These are phyloP conservation scores for Linepithema humile DNA, from an alignment of 1,140 invertebrate genomes.

Conservation along the genomic window DNA sequence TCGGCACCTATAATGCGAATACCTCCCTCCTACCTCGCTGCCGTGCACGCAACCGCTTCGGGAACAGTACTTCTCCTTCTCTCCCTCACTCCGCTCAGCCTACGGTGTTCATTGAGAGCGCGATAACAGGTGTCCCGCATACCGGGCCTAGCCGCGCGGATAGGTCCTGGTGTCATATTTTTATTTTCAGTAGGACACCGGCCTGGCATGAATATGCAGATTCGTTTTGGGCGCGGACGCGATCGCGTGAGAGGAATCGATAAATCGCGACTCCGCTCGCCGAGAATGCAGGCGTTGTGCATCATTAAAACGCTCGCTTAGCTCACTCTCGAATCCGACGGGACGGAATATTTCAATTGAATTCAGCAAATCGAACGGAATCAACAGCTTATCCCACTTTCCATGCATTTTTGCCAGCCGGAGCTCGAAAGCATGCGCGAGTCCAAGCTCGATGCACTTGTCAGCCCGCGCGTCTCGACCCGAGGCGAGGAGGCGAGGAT, in stretches of 20 bases:
- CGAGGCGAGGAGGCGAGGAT: too few relatives aligned
- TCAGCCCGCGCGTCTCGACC: background rate
- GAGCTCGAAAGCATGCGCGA: too few relatives aligned
- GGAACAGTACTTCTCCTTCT: slow-evolving; percentile 61
- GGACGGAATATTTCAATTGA: too few relatives aligned
- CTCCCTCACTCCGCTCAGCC: slow-evolving; percentile 37
- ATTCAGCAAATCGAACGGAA: too few relatives aligned
- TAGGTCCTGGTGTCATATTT: background rate
- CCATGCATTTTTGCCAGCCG: too few relatives aligned
- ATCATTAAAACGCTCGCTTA: too few relatives aligned
- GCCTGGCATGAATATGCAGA: background rate
- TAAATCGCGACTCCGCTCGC: too few relatives aligned
- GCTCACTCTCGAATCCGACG: too few relatives aligned
- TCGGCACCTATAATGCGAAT: slow-evolving; percentile 79
- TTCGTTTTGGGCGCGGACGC: background rate
- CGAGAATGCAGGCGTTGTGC: too few relatives aligned
- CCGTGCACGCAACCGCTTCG: slow-evolving; percentile 61
- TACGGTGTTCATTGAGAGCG: slow-evolving; percentile 60
- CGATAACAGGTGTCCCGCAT: slow-evolving; percentile 69
- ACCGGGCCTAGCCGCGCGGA: slow-evolving; percentile 23
- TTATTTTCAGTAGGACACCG: background rate
- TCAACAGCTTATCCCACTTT: too few relatives aligned
- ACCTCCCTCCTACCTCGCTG: slow-evolving; percentile 71
- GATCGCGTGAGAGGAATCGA: background rate
- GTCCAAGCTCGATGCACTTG: too few relatives aligned